Evolutionary conservation across 2,113 vertebrate genomes (phyloP), one percentile per base, ranked within the genome.

Genomic region (Thunnus thynnus): DNA sequence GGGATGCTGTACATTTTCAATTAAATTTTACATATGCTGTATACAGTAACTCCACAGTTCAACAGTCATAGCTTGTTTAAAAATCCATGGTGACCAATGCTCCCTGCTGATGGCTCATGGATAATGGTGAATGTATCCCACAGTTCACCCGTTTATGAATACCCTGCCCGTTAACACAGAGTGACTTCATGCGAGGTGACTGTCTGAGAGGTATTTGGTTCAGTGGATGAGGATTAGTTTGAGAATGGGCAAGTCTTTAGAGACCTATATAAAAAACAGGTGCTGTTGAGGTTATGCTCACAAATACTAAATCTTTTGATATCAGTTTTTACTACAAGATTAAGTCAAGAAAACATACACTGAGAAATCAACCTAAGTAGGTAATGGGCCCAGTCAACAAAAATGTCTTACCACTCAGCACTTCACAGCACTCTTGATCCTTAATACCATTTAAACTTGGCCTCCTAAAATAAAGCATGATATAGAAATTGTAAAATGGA

Each of bases 321-420:
- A 36, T 36, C 18, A 22, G 20, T 17, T 63, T 70, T 20, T 56
- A 14, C 4, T 44, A 7, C 2, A 20, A n/a, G 41, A 41, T 56
- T 9, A 51, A 18, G 20, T 36, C 51, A 69, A 9, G 16, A 58
- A 69, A 44, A 14, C 30, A 55, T 62, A 18, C 9, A 54, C 9
- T 6, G 55, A 47, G 30, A 70, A 57, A 78, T 51, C 22, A 58
- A n/a, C 44, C 22, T 30, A 46, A 44, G 41, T 20, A 57, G 17
- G 18, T 82, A 69, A 82, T 75, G 5, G 13, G 14, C 3, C 22
- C 22, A 76, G 64, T 71, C 61, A 71, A n/a, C 25, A 17, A 41
- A 18, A 74, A 17, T 61, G 48, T 14, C 44, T 22, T 0, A 4
- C 57, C 52, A 71, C 60, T 51, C 54, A 46, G 25, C 0, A 2